Base-by-base conservation (phyloP, 2,113 vertebrate genomes). In the Turnix velox region DNA sequence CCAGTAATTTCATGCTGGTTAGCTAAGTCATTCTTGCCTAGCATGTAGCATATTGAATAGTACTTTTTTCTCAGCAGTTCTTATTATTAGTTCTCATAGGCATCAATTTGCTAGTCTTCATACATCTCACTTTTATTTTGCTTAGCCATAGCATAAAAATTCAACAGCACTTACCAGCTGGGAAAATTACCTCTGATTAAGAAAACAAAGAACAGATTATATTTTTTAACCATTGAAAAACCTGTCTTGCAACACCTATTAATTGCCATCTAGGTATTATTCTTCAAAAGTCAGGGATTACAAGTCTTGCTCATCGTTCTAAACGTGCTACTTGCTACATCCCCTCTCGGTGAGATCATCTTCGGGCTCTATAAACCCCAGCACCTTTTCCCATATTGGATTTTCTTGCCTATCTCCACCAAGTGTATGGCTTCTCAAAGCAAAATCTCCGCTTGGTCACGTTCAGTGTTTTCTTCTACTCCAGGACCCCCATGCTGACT, bases 201-300 rank as follows among this genome's bases (percentile, higher is more conserved):
- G 51, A 73, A 91, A 86, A 88, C 75, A 93, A 84, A 94, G 77
- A 42, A 52, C 18, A 27, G 67, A 84, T 91, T 87, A 73, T 59
- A 55, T 75, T 92, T 92, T 96, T 95, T 84, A 93, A 89, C 93
- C 79, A 93, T 77, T 61, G 37, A 76, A 96, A 96, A 91, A 67
- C 89, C 55, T 22, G 10, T 74, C 39, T 93, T 89, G 51, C 62
- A 84, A 31, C 78, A 77, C 39, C 30, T 55, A 43, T 62, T 85
- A 90, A 91, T 80, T 76, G 80, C 52, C 73, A 43, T 84, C 61
- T 80, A 78, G 84, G 46, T 43, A 45, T 79, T 90, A 85, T n/a
- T 90, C 55, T 69, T 85, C 84, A 79, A 73, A 77, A 88, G 92
- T 76, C 91, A 68, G 83, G 67, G 84, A 49, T 81, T 86, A 69